Evolutionary conservation across 2,113 vertebrate genomes (phyloP).

Genomic region (Oenanthe oenanthe): DNA sequence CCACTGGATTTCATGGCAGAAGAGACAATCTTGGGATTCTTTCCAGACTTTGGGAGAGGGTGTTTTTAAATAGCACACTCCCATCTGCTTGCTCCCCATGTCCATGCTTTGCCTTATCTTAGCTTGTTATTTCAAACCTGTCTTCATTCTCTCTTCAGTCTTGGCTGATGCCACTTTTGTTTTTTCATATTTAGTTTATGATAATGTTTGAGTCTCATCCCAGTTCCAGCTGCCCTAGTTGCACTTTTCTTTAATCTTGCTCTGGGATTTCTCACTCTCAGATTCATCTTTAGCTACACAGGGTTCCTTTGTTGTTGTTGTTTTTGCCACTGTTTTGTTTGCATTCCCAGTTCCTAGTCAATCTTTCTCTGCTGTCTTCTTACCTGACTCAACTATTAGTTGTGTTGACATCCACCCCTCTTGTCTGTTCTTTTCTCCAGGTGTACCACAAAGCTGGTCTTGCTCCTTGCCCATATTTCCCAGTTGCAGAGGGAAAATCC

Average conservation of each 20-base stretch:
- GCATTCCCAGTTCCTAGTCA: neutral
- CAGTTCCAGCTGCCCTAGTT: neutral
- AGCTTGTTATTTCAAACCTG: conserved; percentile 23
- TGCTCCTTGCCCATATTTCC: neutral
- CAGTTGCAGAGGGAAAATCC: neutral
- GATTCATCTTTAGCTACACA: neutral
- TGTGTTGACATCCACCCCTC: neutral
- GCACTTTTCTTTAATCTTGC: neutral
- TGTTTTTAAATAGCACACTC: neutral
- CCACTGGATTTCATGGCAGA: conserved; percentile 12
- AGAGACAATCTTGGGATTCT: neutral
- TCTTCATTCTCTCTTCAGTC: neutral
- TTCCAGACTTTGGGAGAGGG: conserved; percentile 12
- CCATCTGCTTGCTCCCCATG: neutral
- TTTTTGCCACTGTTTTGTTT: neutral
- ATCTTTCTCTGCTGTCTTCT: neutral
- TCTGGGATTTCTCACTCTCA: neutral
- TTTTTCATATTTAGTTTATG: conserved; percentile 10
- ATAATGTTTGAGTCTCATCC: neutral
- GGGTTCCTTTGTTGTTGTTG: neutral
- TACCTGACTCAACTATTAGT: neutral
- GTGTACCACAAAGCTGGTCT: neutral
- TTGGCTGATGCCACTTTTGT: neutral
- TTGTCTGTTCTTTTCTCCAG: neutral
- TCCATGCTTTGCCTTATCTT: conserved; percentile 22